These are phyloP conservation scores for Leptonema lineaticorne DNA, from an alignment of 1,140 invertebrate species.

Conservation along the genomic window DNA sequence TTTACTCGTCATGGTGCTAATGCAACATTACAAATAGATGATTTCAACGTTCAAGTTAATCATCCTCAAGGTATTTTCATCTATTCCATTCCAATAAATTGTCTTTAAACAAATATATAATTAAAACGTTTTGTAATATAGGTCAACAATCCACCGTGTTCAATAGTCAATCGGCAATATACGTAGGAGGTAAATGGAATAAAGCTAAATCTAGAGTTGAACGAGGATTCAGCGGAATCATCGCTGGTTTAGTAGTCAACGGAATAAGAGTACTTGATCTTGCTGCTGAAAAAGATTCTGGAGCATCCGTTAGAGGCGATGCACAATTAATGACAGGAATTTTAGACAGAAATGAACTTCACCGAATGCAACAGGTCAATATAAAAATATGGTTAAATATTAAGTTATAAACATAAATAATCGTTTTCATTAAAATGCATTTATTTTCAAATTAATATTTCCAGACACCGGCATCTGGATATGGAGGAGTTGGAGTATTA, in stretches of 20 bases:
- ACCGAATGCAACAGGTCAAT: constrained; percentile 78
- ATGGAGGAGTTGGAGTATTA: constrained; percentile 72
- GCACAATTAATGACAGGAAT: constrained; percentile 72
- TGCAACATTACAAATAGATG: constrained; percentile 88
- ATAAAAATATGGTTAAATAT: not conserved
- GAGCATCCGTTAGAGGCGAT: constrained; percentile 71
- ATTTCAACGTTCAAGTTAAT: constrained; percentile 81
- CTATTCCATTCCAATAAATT: not conserved
- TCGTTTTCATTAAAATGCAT: not conserved
- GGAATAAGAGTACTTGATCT: constrained; percentile 81
- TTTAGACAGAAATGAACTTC: constrained; percentile 71
- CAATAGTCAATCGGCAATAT: constrained; percentile 87
- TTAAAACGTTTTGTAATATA: constrained; percentile 45
- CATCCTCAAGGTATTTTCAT: constrained; percentile 71
- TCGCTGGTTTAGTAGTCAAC: constrained; percentile 87
- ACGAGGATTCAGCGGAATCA: constrained; percentile 79
- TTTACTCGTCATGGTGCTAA: constrained; percentile 88
- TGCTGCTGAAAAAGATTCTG: constrained; percentile 76
- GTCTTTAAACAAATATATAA: not conserved
- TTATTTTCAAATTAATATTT: constrained; percentile 29
- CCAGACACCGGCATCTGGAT: constrained; percentile 81
- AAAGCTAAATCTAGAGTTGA: constrained; percentile 63
- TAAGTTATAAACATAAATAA: not conserved
- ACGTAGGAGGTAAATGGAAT: constrained; percentile 77
- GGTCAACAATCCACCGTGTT: constrained; percentile 87